These are phyloP conservation scores for Asarcornis scutulata DNA, from an alignment of 2,113 vertebrate genomes.

Conservation along the genomic window DNA sequence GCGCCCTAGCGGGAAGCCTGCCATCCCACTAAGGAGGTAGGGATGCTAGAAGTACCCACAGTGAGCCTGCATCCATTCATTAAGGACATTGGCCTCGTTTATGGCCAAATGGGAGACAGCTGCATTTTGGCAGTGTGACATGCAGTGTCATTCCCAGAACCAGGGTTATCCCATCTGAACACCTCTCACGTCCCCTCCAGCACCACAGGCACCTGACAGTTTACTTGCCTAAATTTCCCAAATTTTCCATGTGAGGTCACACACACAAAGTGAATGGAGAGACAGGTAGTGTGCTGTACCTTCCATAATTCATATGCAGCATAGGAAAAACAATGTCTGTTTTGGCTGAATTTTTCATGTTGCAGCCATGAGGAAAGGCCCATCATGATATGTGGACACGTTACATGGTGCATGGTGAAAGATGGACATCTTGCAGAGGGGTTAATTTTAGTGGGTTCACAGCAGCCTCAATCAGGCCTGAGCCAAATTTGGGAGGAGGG, in stretches of 20 bases:
- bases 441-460: background rate
- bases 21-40: background rate
- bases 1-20: background rate
- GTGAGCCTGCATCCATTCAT: background rate
- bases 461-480: background rate
- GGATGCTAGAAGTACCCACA: background rate
- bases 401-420: background rate
- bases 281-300: background rate
- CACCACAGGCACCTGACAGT: background rate
- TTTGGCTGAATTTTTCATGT: background rate
- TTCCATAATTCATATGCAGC: background rate
- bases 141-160: background rate
- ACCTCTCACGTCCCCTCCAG: background rate
- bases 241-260: background rate
- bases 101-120: background rate
- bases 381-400: accelerated
- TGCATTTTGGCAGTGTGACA: background rate
- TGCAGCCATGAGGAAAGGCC: background rate
- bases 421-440: background rate
- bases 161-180: background rate
- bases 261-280: background rate
- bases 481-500: background rate
- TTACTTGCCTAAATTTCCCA: background rate
- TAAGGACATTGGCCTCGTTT: background rate
- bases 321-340: background rate